phyloP scores from a whole-genome alignment of 2,113 vertebrate genomes.

The Zosterops hypoxanthus region DNA sequence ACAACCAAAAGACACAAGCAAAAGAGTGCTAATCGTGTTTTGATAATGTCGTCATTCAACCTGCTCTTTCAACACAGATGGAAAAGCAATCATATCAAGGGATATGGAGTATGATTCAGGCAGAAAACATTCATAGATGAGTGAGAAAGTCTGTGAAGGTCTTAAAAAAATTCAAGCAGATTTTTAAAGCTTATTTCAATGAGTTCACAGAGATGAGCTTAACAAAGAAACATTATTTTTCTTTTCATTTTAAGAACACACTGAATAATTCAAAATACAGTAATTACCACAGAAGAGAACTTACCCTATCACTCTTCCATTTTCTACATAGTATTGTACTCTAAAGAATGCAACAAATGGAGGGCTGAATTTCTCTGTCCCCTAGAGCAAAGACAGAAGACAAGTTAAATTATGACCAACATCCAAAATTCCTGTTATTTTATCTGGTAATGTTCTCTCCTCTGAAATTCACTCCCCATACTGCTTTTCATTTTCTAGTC shows the following conservation, averaged over 20 bases:
- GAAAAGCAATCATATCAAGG: neutral
- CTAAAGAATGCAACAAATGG: slow-evolving; percentile 84
- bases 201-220: neutral
- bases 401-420: neutral
- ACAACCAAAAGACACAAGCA: neutral
- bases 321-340: slow-evolving; percentile 89
- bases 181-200: neutral
- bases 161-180: neutral
- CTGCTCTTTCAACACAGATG: neutral
- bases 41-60: neutral
- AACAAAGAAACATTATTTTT: neutral
- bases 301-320: slow-evolving; percentile 87
- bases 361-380: slow-evolving; percentile 71
- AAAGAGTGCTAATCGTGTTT: neutral
- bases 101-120: neutral
- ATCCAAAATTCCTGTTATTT: neutral
- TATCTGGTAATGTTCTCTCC: neutral
- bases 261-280: neutral
- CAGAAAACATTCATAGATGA: neutral
- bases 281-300: neutral
- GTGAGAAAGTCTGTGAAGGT: neutral
- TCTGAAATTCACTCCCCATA: neutral
- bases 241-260: neutral
- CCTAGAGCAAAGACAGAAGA: slow-evolving; percentile 66
- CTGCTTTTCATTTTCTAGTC: neutral